phyloP scores from a whole-genome alignment of 1,140 invertebrate species.

The Berghia stephanieae region DNA sequence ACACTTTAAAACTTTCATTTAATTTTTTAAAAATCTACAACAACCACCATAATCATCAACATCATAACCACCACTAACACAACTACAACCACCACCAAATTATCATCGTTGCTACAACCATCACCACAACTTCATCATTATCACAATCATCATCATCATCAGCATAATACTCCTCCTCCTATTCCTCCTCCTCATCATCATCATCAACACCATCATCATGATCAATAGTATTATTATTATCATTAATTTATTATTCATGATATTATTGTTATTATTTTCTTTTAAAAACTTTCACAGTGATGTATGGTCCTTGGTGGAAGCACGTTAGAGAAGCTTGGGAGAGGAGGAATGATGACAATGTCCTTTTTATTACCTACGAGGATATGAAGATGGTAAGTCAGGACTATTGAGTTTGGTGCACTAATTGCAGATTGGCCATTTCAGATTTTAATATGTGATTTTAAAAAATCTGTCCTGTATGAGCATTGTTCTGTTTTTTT shows the following conservation, averaged over 20 bases:
- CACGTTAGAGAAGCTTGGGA: slow-evolving; percentile 70
- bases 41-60: no score
- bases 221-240: not conserved
- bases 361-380: slow-evolving; percentile 71
- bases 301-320: slow-evolving; percentile 70
- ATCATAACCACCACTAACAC: no score
- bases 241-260: not conserved
- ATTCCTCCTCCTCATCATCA: not conserved
- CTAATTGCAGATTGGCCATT: not conserved
- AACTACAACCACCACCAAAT: no score
- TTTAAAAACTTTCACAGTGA: slow-evolving; percentile 57
- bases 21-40: no score
- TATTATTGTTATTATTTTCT: no score
- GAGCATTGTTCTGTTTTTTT: not conserved
- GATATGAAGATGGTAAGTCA: slow-evolving; percentile 65
- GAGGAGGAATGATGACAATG: slow-evolving; percentile 59
- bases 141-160: not conserved
- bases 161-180: not conserved
- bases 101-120: no score
- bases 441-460: not conserved
- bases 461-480: not conserved
- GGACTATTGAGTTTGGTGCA: not conserved
- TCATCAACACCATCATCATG: not conserved
- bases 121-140: no score
- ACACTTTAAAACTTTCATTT: no score